phyloP scores from a whole-genome alignment of 2,797 vertebrate genomes.

The Oreortyx pictus region DNA sequence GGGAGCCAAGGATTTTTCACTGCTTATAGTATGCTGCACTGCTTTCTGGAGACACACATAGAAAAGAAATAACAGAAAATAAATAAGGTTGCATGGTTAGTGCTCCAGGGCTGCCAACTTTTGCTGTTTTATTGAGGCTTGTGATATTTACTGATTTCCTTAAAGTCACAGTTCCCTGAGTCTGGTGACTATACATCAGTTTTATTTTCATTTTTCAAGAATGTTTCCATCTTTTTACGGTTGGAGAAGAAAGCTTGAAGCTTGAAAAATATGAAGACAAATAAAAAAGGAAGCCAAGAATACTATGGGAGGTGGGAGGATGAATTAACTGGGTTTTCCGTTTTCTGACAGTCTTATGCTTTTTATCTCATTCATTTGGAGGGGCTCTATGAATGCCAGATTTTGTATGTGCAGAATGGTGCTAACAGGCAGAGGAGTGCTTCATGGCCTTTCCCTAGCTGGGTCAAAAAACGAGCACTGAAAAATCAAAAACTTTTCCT shows the following conservation, averaged over 20 bases:
- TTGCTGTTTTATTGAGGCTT: not conserved
- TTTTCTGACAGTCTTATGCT: not conserved
- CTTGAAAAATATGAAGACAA: constrained; percentile 25
- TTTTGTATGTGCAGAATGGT: not conserved
- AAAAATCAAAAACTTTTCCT: too few relatives aligned
- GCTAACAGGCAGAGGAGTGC: not conserved
- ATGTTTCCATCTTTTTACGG: not conserved
- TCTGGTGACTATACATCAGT: not conserved
- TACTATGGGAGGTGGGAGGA: not conserved
- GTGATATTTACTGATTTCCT: constrained; percentile 32
- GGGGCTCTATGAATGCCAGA: not conserved
- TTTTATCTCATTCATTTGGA: not conserved
- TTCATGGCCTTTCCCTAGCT: not conserved
- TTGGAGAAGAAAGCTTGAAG: not conserved
- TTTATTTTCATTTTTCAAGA: constrained; percentile 21
- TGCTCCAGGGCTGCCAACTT: not conserved
- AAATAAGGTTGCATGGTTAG: not conserved
- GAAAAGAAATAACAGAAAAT: constrained; percentile 40
- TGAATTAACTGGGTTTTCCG: not conserved
- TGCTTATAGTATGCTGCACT: not conserved
- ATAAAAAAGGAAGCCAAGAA: constrained; percentile 23
- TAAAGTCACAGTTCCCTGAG: not conserved
- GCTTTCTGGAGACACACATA: not conserved
- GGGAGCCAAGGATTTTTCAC: not conserved
- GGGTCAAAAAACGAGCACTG: not conserved